Evolutionary conservation across 1,140 invertebrate species (phyloP).

Genomic region (Drosophila saltans): DNA sequence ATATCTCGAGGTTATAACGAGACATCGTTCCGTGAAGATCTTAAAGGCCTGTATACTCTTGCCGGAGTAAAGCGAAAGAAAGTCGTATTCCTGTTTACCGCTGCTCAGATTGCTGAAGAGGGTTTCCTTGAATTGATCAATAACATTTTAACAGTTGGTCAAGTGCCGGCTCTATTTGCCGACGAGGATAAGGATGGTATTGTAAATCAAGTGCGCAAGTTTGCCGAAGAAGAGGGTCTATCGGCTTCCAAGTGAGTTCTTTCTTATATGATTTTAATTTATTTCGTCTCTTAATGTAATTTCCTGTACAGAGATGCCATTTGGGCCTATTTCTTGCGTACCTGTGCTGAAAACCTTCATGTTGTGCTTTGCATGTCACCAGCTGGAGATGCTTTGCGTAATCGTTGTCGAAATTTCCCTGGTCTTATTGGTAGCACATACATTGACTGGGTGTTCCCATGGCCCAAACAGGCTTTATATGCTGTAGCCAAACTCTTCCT

Average conservation of each 20-base stretch:
- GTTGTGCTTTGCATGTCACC: constrained; percentile 96
- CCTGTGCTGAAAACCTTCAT: constrained; percentile 92
- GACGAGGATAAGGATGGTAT: constrained; percentile 95
- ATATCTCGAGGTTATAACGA: constrained; percentile 93
- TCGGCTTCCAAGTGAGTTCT: constrained; percentile 87
- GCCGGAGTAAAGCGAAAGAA: constrained; percentile 91
- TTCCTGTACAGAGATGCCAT: constrained; percentile 86
- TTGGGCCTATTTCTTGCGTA: constrained; percentile 93
- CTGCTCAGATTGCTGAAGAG: constrained; percentile 90
- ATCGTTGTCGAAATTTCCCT: constrained; percentile 94
- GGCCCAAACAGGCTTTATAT: constrained; percentile 94
- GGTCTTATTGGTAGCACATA: constrained; percentile 96
- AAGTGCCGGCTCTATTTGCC: constrained; percentile 91
- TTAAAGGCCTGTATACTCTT: constrained; percentile 90
- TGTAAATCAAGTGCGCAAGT: constrained; percentile 86
- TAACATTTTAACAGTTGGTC: constrained; percentile 94
- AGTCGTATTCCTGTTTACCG: constrained; percentile 92
- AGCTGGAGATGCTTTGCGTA: constrained; percentile 90
- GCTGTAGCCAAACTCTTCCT: constrained; percentile 93
- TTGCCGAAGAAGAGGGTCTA: constrained; percentile 88
- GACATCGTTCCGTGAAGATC: constrained; percentile 91
- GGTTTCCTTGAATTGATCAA: constrained; percentile 95
- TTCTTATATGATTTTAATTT: not conserved
- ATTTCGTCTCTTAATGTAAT: not conserved
- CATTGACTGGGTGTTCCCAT: constrained; percentile 96